Conservation (phyloP, 2,113 vertebrate species). For the Neodon shergylaensis region DNA sequence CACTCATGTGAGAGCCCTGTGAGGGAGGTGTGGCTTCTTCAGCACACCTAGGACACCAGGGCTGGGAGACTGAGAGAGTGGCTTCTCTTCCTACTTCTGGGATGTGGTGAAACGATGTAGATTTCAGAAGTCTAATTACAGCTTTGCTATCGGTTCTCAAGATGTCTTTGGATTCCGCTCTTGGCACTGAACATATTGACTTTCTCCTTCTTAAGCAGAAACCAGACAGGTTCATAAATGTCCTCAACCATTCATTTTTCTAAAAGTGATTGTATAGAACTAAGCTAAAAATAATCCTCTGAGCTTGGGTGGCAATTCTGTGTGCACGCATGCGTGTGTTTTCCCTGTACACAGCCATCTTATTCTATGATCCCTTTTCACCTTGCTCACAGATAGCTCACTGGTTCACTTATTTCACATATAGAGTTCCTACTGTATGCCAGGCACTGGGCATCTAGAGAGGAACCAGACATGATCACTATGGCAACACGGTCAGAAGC, state of each 20-base stretch:
- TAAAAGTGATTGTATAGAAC: background rate
- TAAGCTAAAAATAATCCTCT: background rate
- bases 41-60: background rate
- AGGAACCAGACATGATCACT: background rate
- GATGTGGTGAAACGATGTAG: background rate
- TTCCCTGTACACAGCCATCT: background rate
- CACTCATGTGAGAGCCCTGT: background rate
- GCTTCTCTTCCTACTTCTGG: background rate
- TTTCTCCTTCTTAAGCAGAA: constrained; percentile 19
- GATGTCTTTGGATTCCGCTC: background rate
- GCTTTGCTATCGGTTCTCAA: background rate
- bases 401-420: background rate
- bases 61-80: background rate
- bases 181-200: background rate
- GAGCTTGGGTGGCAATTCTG: background rate
- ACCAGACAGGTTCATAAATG: background rate
- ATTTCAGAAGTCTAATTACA: background rate
- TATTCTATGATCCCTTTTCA: background rate
- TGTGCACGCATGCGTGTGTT: background rate
- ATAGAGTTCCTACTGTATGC: background rate
- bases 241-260: constrained; percentile 24
- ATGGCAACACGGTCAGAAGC: background rate
- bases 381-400: background rate
- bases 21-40: background rate
- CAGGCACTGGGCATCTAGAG: background rate